phyloP scores from a whole-genome alignment of 2,888 invertebrate genomes.

The Uloborus plumipes region DNA sequence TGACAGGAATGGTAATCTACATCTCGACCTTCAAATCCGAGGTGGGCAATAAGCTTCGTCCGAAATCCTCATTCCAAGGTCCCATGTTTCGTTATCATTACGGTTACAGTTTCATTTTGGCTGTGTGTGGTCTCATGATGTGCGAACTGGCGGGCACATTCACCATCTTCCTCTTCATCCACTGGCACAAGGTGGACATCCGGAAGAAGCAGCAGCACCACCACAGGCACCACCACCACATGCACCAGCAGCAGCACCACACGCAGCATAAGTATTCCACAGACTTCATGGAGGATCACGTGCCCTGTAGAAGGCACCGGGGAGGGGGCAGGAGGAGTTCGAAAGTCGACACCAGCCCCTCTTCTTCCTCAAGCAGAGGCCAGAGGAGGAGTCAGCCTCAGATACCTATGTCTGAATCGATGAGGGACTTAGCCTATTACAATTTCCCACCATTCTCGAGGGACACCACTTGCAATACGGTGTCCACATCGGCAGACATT shows the following conservation, averaged over 20 bases:
- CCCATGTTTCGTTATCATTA: slow-evolving; percentile 73
- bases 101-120: slow-evolving; percentile 88
- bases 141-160: slow-evolving; percentile 88
- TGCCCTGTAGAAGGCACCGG: slow-evolving; percentile 63
- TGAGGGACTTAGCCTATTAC: slow-evolving; percentile 67
- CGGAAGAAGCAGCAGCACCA: slow-evolving; percentile 61
- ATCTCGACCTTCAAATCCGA: slow-evolving; percentile 93
- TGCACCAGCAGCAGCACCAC: slow-evolving; percentile 15
- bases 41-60: slow-evolving; percentile 87
- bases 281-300: slow-evolving; percentile 44
- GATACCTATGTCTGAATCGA: slow-evolving; percentile 67
- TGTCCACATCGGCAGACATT: slow-evolving; percentile 68
- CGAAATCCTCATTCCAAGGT: slow-evolving; percentile 80
- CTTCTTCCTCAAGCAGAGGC: slow-evolving; percentile 39
- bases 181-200: slow-evolving; percentile 75
- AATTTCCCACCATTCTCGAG: slow-evolving; percentile 67
- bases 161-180: slow-evolving; percentile 88
- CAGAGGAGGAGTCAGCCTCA: slow-evolving; percentile 63
- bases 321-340: slow-evolving; percentile 63
- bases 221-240: slow-evolving; percentile 40
- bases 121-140: slow-evolving; percentile 86
- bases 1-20: slow-evolving; percentile 92
- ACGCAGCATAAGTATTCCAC: slow-evolving; percentile 25
- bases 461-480: slow-evolving; percentile 67
- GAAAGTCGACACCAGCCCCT: slow-evolving; percentile 53